phyloP scores from a whole-genome alignment of 2,113 vertebrate species.

The Maylandia zebra region DNA sequence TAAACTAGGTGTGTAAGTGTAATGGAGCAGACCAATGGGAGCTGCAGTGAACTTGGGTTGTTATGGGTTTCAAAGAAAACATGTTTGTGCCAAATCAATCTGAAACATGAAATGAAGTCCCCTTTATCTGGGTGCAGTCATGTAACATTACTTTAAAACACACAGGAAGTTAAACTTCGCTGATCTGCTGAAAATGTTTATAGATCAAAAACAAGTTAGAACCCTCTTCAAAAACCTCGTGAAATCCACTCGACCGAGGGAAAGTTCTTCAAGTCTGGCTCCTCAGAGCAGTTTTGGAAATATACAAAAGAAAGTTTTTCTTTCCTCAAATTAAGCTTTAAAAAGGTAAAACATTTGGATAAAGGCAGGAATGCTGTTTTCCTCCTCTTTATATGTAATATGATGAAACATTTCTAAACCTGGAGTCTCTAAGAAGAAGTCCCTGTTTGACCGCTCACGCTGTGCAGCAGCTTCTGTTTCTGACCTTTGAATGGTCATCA shows the following conservation, averaged over 20 bases:
- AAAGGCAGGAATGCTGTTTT: background rate
- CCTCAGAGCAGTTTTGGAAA: background rate
- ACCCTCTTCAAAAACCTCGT: background rate
- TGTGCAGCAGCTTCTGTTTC: background rate
- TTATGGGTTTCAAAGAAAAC: background rate
- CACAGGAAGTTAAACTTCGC: background rate
- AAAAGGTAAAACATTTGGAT: background rate
- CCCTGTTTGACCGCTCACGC: background rate
- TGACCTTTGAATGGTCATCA: background rate
- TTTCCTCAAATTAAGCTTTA: background rate
- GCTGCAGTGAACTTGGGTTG: background rate
- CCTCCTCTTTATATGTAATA: background rate
- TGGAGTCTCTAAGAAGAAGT: background rate
- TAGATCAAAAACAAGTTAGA: rapidly evolving
- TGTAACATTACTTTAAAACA: background rate
- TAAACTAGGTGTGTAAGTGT: background rate
- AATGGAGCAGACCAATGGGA: background rate
- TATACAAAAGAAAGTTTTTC: background rate
- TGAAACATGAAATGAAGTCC: background rate
- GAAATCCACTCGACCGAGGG: background rate
- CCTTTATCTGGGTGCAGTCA: background rate
- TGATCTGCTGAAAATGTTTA: background rate
- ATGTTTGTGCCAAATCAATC: background rate
- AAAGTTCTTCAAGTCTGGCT: background rate
- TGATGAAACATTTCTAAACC: background rate